Conservation (phyloP, 2,888 invertebrate genomes). For the Pyralis farinalis region DNA sequence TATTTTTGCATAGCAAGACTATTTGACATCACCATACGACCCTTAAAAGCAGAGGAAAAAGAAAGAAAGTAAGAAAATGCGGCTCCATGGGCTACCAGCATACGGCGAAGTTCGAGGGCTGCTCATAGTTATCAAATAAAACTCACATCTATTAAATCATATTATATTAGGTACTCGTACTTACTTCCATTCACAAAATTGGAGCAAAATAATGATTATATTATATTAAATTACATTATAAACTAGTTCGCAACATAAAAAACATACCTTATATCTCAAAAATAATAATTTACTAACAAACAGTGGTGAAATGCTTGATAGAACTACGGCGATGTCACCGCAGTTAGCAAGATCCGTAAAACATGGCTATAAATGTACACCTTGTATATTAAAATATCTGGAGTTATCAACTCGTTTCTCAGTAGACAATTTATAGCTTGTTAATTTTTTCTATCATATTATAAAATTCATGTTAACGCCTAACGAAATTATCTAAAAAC, state of each 20-base stretch:
- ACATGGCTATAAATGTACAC: constrained; percentile 9
- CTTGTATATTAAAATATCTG: not conserved
- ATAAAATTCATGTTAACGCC: constrained; percentile 1
- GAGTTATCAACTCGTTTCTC: constrained; percentile 10
- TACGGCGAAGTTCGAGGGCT: no score
- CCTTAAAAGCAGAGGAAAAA: no score
- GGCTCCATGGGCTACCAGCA: no score
- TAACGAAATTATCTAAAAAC: constrained; percentile 14
- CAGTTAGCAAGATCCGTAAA: not conserved
- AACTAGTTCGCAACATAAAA: constrained; percentile 75
- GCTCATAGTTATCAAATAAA: constrained; percentile 46
- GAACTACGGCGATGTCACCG: not conserved
- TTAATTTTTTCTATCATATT: not conserved
- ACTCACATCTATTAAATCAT: constrained; percentile 38
- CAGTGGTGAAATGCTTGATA: constrained; percentile 29
- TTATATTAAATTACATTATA: constrained; percentile 75
- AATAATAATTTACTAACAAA: constrained; percentile 81
- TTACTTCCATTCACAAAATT: constrained; percentile 55
- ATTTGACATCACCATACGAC: no score
- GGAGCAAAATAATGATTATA: constrained; percentile 64
- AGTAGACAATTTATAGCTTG: constrained; percentile 3
- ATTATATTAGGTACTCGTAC: constrained; percentile 62
- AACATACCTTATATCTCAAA: constrained; percentile 78
- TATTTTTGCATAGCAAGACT: no score
- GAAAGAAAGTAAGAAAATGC: no score